phyloP scores from a whole-genome alignment of 1,140 invertebrate species.

The Bicyclus anynana region DNA sequence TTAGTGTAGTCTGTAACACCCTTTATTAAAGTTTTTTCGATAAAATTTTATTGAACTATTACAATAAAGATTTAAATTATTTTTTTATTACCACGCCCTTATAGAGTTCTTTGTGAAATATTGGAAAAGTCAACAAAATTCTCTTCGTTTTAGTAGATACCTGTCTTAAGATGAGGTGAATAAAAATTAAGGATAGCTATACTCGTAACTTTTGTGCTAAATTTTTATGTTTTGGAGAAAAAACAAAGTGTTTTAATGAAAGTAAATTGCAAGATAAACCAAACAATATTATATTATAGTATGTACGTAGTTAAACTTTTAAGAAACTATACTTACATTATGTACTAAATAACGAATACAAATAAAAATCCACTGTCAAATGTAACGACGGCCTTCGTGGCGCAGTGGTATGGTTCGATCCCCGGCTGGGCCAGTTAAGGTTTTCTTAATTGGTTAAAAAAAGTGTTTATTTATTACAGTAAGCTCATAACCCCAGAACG shows the following conservation, averaged over 20 bases:
- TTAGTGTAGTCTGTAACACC: neutral
- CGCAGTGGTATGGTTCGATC: no score
- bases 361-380: no score
- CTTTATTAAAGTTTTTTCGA: neutral
- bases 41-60: neutral
- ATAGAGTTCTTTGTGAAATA: neutral
- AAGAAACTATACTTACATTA: no score
- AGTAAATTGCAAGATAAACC: no score
- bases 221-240: neutral
- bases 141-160: neutral
- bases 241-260: neutral
- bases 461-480: no score
- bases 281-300: no score
- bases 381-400: no score
- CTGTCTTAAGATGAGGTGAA: neutral
- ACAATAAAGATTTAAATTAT: neutral
- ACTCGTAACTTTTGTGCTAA: neutral
- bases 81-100: neutral
- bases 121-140: neutral
- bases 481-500: no score
- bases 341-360: no score
- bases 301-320: no score
- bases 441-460: no score
- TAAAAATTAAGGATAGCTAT: neutral
- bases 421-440: no score